Base-by-base conservation (phyloP, 2,797 vertebrate genomes). In the Luscinia megarhynchos region DNA sequence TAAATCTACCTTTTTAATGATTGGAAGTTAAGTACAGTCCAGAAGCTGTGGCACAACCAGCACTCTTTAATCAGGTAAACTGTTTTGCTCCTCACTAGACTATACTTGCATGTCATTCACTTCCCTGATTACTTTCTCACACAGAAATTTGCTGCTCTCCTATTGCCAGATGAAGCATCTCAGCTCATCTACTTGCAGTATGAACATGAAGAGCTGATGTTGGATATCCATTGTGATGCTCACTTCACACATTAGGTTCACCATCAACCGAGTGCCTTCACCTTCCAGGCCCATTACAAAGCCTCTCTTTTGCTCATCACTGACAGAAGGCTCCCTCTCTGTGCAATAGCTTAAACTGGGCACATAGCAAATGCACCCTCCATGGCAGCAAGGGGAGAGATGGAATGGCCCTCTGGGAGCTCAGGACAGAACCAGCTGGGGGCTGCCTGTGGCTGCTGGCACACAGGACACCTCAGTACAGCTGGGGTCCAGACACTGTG, bases 321-420 rank as follows among this genome's bases (percentile, higher is more conserved):
- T 43, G 53, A 38, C 3, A 12, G 6, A 13, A 9, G 15, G 16
- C 5, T 63, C 78, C 78, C 55, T 61, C 5, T 34, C 45, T 32
- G n/a, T 51, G 50, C 46, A 45, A 16, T 4, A 54, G 21, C 38
- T 48, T 19, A n/a, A 54, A 46, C 20, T 64, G 34, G 53, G 77
- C 21, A 11, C 30, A 30, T 2, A 30, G n/a, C 15, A 79, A 73
- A 58, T 0, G 1, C 14, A 16, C 46, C 19, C 32, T 80, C n/a
- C 45, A 6, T 12, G 57, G 22, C 23, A 50, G 3, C 0, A 0
- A 4, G 10, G 40, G 32, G 22, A 58, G 58, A 81, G 59, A 12
- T 27, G 45, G 57, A 51, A 69, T 22, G 36, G 36, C 18, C 6
- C 3, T 11, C 10, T 4, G 19, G 20, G 46, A 78, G 62, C 57